Percentiles rank a stretch among this genome's conserved stretches.
These are phyloP conservation scores for Contarinia nasturtii DNA, from an alignment of 1,140 invertebrate genomes.

Conservation along the genomic window DNA sequence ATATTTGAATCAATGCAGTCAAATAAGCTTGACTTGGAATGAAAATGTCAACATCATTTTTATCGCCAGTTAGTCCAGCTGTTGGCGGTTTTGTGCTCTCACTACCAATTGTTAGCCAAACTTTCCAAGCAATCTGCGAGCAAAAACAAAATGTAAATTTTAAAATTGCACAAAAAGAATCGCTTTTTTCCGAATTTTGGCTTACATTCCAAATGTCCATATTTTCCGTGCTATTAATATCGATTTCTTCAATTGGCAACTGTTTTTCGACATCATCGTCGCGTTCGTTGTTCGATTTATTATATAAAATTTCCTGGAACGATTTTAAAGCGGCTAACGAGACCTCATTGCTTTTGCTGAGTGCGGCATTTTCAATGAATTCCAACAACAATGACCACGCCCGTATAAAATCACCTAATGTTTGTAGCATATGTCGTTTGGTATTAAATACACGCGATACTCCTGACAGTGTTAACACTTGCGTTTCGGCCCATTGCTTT, in stretches of 20 bases:
- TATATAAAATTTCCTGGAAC: slow-evolving; percentile 79
- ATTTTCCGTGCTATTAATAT: slow-evolving; percentile 21
- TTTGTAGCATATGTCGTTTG: slow-evolving; percentile 65
- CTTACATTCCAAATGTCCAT: slow-evolving; percentile 47
- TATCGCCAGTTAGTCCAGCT: slow-evolving; percentile 19
- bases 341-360: slow-evolving; percentile 86
- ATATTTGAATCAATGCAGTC: slow-evolving; percentile 82
- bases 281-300: slow-evolving; percentile 12
- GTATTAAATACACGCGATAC: slow-evolving; percentile 65
- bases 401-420: slow-evolving; percentile 74
- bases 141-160: neutral
- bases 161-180: neutral
- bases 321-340: slow-evolving; percentile 86
- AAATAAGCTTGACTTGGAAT: slow-evolving; percentile 82
- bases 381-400: slow-evolving; percentile 85
- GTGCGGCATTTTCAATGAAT: slow-evolving; percentile 80
- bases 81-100: slow-evolving; percentile 50
- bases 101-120: slow-evolving; percentile 70
- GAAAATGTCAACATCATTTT: slow-evolving; percentile 37
- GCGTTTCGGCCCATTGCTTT: slow-evolving; percentile 99
- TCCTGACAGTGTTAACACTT: slow-evolving; percentile 43
- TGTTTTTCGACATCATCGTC: slow-evolving; percentile 18
- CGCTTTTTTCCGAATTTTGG: slow-evolving; percentile 1
- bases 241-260: slow-evolving; percentile 5
- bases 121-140: slow-evolving; percentile 53